Base-by-base conservation (phyloP, 2,797 vertebrate genomes). In the Fundulus diaphanus region DNA sequence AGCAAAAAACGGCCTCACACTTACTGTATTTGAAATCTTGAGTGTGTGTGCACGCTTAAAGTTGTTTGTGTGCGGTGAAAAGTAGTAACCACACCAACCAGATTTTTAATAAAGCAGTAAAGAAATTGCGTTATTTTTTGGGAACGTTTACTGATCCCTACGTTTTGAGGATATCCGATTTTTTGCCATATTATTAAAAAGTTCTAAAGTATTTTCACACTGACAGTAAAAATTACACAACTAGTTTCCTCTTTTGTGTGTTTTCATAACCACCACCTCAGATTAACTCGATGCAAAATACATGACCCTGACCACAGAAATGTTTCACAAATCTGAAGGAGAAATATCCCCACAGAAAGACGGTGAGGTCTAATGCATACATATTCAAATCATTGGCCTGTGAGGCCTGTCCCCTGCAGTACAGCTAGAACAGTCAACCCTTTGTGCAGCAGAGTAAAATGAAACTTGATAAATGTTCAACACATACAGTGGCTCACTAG, bases 391-490 rank as follows among this genome's bases (percentile, higher is more conserved):
- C 46, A 40, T 87, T 74, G 86, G 88, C 70, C 66, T 82, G 74
- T 73, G 89, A 82, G 88, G 85, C 82, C 83, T 84, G 74, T 91
- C 85, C 81, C 80, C 48, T 79, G 78, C 88, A 86, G 87, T 77
- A 74, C 29, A 56, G 77, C 56, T 59, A 85, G 87, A 92, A 93
- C 91, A 93, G 86, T 88, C 81, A 29, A 71, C 59, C 87, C 92
- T 93, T 92, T 94, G 90, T 93, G 79, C 72, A 81, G 78, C 70
- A 68, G 73, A 76, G 87, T 82, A 85, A 91, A 90, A 87, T 8
- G 82, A 90, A 89, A 91, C 90, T 90, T 91, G 89, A 92, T 90
- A 90, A 91, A 92, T 89, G 89, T 84, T 82, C 84, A 78, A 80
- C 68, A 40, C 80, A 78, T 81, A 88, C 88, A 88, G 76, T 73